These are phyloP conservation scores for Tethea ocularis DNA, from an alignment of 2,888 invertebrate species.

Conservation along the genomic window DNA sequence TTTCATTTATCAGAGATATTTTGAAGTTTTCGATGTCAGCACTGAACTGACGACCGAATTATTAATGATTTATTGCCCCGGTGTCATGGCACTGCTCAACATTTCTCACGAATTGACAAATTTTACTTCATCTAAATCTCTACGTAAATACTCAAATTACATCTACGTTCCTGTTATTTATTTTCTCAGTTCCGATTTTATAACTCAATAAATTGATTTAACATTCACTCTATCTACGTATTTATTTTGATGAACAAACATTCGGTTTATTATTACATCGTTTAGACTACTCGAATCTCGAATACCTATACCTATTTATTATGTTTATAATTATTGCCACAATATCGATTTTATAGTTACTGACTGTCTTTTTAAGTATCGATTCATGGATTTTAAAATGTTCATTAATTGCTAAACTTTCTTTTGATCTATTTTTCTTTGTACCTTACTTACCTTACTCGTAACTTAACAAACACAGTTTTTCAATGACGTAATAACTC, in stretches of 20 bases:
- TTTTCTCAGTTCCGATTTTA: too few species aligned
- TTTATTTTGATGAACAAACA: neutral
- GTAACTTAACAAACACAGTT: too few species aligned
- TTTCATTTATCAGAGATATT: slow-evolving; percentile 5
- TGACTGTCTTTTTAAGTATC: too few species aligned
- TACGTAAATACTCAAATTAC: too few species aligned
- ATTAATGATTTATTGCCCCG: neutral
- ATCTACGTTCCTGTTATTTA: too few species aligned
- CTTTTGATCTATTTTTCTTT: too few species aligned
- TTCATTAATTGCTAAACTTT: too few species aligned
- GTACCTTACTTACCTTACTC: too few species aligned
- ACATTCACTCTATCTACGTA: neutral
- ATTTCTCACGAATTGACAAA: neutral
- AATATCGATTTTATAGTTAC: too few species aligned
- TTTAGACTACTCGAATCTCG: too few species aligned
- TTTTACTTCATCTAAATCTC: neutral
- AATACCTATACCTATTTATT: neutral
- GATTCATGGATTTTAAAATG: too few species aligned
- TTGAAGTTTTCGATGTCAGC: slow-evolving; percentile 7
- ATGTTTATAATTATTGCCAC: neutral
- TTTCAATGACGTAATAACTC: too few species aligned
- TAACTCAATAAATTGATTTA: neutral
- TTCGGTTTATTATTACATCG: neutral
- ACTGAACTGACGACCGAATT: neutral
- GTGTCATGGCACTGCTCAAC: neutral